Evolutionary conservation across 2,888 invertebrate species (phyloP), one percentile per base, ranked within the genome.

Genomic region (Xanthia icteritia): DNA sequence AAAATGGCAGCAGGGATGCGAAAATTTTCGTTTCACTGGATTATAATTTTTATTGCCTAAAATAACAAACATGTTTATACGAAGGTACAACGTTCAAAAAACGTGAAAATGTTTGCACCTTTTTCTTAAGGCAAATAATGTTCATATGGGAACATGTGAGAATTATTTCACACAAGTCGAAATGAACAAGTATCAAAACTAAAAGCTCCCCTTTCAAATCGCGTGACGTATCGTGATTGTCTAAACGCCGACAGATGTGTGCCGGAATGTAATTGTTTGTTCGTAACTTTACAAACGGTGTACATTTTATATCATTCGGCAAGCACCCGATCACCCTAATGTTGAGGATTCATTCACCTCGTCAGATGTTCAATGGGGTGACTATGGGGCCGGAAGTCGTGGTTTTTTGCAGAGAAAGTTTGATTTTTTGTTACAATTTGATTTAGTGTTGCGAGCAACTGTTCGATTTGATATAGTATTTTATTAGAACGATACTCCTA

Each of bases 151-250:
- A n/a, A 0, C 20, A 23, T 66, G 9, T 36, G 23, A 15, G 23
- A 6, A 36, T 42, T 23, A 17, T 17, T 51, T 51, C 23, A 67
- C 17, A 67, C n/a, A 36, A 67, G 9, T 11, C 3, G n/a, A 68
- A 68, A 36, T n/a, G 3, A 36, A 51, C 17, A 68, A 68, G 36
- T 92, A 94, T 93, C 94, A 95, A 96, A 88, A 91, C 83, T 27
- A 36, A n/a, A 76, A 1, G 39, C 11, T 75, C 84, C 51, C 27
- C 67, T 71, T 86, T 80, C 83, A 93, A 95, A 94, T 96, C 95
- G 96, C 96, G 96, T 96, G 96, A 93, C 95, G 94, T 96, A 96
- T 96, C 96, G 96, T 96, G 96, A 96, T 96, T 96, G 96, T 95
- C 96, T 96, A 95, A 95, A 94, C 95, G 92, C 94, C 95, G 96